Conservation (phyloP, 1,140 invertebrate genomes). For the Aphidius gifuensis region DNA sequence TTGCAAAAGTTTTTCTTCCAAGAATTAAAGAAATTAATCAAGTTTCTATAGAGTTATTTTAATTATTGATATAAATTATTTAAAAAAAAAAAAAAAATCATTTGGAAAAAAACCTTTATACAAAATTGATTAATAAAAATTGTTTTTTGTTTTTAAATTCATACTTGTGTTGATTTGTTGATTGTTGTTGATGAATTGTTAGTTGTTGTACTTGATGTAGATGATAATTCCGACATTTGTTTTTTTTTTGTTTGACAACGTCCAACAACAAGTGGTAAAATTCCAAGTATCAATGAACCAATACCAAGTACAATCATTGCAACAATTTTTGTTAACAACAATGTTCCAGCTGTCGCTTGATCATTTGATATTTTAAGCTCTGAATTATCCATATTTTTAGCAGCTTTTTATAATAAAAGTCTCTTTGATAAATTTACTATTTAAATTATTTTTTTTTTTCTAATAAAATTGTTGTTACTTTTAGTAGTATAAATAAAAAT, state of each 20-base stretch:
- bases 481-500: too few species aligned
- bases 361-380: slow-evolving; percentile 16
- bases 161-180: slow-evolving; percentile 28
- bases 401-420: neutral
- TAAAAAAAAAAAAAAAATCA: too few species aligned
- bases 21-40: too few species aligned
- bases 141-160: neutral
- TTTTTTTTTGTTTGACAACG: slow-evolving; percentile 42
- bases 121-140: too few species aligned
- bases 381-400: slow-evolving; percentile 28
- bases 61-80: too few species aligned
- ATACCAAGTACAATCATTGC: slow-evolving; percentile 58
- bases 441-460: too few species aligned
- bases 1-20: too few species aligned
- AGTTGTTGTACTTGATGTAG: slow-evolving; percentile 38
- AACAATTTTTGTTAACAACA: slow-evolving; percentile 55
- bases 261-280: slow-evolving; percentile 56
- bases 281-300: slow-evolving; percentile 56
- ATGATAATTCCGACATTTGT: slow-evolving; percentile 38
- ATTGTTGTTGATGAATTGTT: slow-evolving; percentile 36
- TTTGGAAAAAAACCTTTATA: too few species aligned
- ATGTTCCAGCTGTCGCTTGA: slow-evolving; percentile 21
- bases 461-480: too few species aligned
- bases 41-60: too few species aligned
- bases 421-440: too few species aligned